Conservation (phyloP, 2,888 invertebrate genomes). For the Dryadula phaetusa region DNA sequence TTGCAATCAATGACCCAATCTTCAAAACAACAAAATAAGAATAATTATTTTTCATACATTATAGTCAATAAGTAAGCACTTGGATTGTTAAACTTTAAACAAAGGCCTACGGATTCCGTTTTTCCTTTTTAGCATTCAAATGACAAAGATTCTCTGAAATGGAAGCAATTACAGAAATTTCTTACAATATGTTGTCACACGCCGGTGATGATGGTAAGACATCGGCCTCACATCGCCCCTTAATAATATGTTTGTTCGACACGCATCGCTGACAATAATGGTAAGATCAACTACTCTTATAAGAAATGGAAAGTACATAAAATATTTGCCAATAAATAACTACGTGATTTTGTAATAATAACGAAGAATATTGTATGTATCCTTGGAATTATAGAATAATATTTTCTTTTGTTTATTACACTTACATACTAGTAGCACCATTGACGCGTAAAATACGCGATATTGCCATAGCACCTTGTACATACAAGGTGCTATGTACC, state of each 20-base stretch:
- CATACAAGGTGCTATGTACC: too few species aligned
- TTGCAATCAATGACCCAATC: too few species aligned
- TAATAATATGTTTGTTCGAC: conserved; percentile 68
- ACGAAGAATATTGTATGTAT: background rate
- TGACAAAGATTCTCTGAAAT: conserved; percentile 54
- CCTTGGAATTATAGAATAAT: background rate
- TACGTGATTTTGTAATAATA: background rate
- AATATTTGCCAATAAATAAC: background rate
- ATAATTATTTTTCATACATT: background rate
- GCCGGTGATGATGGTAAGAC: conserved; percentile 41
- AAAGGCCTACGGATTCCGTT: background rate
- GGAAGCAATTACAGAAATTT: conserved; percentile 62
- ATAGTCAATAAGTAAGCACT: background rate
- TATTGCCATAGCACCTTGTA: too few species aligned
- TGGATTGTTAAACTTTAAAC: background rate
- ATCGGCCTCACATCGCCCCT: conserved; percentile 53
- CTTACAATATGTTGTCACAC: conserved; percentile 67
- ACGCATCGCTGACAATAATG: conserved; percentile 59
- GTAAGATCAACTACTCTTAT: conserved; percentile 55
- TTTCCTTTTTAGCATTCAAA: conserved; percentile 28
- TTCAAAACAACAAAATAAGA: background rate
- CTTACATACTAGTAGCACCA: too few species aligned
- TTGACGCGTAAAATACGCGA: too few species aligned
- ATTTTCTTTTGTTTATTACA: too few species aligned
- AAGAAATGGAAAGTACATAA: conserved; percentile 56